Conservation (phyloP, 2,888 invertebrate species). For the Schizaphis graminum region DNA sequence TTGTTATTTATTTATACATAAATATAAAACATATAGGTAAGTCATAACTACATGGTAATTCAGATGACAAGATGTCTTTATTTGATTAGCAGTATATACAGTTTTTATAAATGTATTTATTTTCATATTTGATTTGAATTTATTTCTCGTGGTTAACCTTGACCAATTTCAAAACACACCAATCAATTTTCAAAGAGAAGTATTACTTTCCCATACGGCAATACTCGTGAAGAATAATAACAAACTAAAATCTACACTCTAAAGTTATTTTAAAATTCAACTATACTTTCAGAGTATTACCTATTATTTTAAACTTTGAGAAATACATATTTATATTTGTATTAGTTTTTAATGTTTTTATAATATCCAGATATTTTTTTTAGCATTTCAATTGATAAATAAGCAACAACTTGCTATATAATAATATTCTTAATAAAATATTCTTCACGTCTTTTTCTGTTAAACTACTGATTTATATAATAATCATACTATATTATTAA, state of each 20-base stretch:
- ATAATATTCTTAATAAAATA: no score
- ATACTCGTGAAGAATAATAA: background rate
- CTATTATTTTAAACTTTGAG: background rate
- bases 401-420: background rate
- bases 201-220: background rate
- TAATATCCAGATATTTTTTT: background rate
- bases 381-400: background rate
- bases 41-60: background rate
- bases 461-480: no score
- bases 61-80: background rate
- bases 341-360: background rate
- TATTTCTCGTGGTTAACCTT: background rate
- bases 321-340: background rate
- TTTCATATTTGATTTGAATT: background rate
- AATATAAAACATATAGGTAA: background rate
- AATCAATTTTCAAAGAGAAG: background rate
- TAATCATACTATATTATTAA: no score
- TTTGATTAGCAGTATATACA: background rate
- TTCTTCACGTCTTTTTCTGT: no score
- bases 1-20: background rate
- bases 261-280: background rate
- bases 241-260: background rate
- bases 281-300: background rate
- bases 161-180: background rate
- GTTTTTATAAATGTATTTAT: background rate